phyloP scores from a whole-genome alignment of 30 jellyfish, hydroid and myxozoan species.

The Hydra vulgaris region DNA sequence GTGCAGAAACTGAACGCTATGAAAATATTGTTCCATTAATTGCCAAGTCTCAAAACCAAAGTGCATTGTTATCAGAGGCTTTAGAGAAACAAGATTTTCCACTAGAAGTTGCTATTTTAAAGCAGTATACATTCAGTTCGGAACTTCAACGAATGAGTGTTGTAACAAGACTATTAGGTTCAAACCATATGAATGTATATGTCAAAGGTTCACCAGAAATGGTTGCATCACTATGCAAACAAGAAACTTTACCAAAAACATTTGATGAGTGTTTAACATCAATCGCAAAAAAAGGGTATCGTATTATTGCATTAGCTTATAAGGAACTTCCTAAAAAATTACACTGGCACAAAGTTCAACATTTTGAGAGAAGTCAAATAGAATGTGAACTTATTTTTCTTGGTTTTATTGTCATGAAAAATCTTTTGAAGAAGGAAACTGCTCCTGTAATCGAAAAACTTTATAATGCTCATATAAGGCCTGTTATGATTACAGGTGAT shows the following conservation, averaged over 20 bases:
- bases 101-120: slow-evolving; percentile 62
- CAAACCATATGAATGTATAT: slow-evolving; percentile 51
- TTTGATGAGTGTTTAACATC: slow-evolving; percentile 40
- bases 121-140: slow-evolving; percentile 84
- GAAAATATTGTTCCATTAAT: slow-evolving; percentile 68
- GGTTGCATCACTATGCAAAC: slow-evolving; percentile 54
- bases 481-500: slow-evolving; percentile 96
- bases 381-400: slow-evolving; percentile 60
- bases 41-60: slow-evolving; percentile 44
- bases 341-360: slow-evolving; percentile 82
- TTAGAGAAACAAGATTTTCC: slow-evolving; percentile 21
- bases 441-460: slow-evolving; percentile 53
- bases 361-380: slow-evolving; percentile 40
- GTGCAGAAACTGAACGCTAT: slow-evolving; percentile 63
- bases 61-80: slow-evolving; percentile 15
- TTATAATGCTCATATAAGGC: slow-evolving; percentile 53
- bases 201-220: slow-evolving; percentile 96
- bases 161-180: slow-evolving; percentile 41
- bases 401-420: slow-evolving; percentile 68
- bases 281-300: slow-evolving; percentile 63
- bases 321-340: slow-evolving; percentile 30
- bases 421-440: slow-evolving; percentile 75
- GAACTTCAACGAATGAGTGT: slow-evolving; percentile 94
- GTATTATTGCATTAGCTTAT: slow-evolving; percentile 80
- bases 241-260: slow-evolving; percentile 49